phyloP scores from a whole-genome alignment of 2,797 vertebrate genomes.

The Helicolenus hilgendorfi region DNA sequence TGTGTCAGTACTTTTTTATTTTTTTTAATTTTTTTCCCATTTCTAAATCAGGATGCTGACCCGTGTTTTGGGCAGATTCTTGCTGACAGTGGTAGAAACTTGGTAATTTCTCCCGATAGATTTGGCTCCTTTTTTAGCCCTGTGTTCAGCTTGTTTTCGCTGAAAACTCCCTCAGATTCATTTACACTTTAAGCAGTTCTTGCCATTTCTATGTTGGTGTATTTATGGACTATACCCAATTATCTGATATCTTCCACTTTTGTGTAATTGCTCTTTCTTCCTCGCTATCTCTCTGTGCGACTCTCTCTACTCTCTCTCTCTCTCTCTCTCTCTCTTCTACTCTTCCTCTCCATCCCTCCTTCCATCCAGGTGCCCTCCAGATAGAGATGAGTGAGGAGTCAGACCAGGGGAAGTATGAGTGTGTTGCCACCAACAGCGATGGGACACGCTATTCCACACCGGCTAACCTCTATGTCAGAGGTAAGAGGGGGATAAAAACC shows the following conservation, averaged over 20 bases:
- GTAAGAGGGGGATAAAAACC: slow-evolving; percentile 82
- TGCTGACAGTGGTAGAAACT: slow-evolving; percentile 62
- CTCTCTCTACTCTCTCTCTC: slow-evolving; percentile 47
- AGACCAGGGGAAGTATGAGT: slow-evolving; percentile 99
- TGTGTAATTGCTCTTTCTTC: slow-evolving; percentile 62
- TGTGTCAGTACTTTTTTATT: slow-evolving; percentile 89
- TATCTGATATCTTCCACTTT: slow-evolving; percentile 34
- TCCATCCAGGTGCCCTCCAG: slow-evolving; percentile 97
- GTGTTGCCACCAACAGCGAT: slow-evolving; percentile 99
- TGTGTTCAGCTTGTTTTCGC: slow-evolving; percentile 86
- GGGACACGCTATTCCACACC: slow-evolving; percentile 99
- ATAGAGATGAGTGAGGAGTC: slow-evolving; percentile 99
- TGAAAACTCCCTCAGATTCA: slow-evolving; percentile 86
- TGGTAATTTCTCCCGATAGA: slow-evolving; percentile 68
- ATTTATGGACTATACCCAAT: slow-evolving; percentile 74
- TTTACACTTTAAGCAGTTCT: slow-evolving; percentile 93
- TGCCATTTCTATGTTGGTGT: slow-evolving; percentile 92
- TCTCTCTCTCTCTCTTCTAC: slow-evolving; percentile 49
- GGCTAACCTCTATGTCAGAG: slow-evolving; percentile 99
- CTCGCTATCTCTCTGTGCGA: slow-evolving; percentile 63
- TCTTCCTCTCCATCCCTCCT: slow-evolving; percentile 87
- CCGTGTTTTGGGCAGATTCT: slow-evolving; percentile 68
- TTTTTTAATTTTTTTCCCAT: slow-evolving; percentile 88
- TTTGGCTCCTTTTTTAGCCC: slow-evolving; percentile 45
- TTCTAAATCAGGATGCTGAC: slow-evolving; percentile 85